A percentile compares a stretch with the other conserved stretches of the same genome.
phyloP scores from a whole-genome alignment of 2,888 invertebrate genomes.

The Halictus ligatus region DNA sequence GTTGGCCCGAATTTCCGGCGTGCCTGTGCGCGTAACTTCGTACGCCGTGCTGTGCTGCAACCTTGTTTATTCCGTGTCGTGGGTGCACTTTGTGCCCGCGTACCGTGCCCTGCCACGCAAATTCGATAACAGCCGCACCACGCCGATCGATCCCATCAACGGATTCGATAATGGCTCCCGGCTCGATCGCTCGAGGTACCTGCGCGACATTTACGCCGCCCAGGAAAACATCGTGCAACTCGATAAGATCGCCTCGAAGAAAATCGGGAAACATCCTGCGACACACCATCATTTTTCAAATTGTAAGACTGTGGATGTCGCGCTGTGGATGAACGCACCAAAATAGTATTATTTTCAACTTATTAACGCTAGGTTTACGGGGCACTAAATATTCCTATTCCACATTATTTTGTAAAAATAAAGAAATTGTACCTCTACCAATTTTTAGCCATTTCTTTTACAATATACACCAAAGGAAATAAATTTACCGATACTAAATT shows the following conservation, averaged over 20 bases:
- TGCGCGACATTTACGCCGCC: constrained; percentile 8
- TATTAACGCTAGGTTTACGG: too few relatives aligned
- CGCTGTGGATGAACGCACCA: too few relatives aligned
- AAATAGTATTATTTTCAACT: too few relatives aligned
- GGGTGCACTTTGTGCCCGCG: constrained; percentile 50
- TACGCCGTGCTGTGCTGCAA: constrained; percentile 28
- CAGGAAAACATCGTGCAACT: background rate
- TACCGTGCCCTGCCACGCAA: constrained; percentile 32
- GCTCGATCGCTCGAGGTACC: background rate
- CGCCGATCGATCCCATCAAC: constrained; percentile 45
- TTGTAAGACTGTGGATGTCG: too few relatives aligned
- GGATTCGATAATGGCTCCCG: constrained; percentile 50
- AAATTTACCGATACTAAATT: too few relatives aligned
- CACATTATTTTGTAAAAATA: too few relatives aligned
- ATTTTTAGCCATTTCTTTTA: too few relatives aligned
- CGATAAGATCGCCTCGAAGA: background rate
- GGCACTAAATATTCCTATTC: too few relatives aligned
- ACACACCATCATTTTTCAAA: background rate
- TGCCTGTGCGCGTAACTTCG: constrained; percentile 56
- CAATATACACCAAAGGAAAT: too few relatives aligned
- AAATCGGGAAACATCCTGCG: background rate
- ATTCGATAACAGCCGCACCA: constrained; percentile 51
- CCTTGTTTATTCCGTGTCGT: constrained; percentile 52
- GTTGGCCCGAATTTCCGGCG: constrained; percentile 39
- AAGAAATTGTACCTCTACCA: too few relatives aligned